Conservation (phyloP, 2,888 invertebrate species). For the Junonia oenone region DNA sequence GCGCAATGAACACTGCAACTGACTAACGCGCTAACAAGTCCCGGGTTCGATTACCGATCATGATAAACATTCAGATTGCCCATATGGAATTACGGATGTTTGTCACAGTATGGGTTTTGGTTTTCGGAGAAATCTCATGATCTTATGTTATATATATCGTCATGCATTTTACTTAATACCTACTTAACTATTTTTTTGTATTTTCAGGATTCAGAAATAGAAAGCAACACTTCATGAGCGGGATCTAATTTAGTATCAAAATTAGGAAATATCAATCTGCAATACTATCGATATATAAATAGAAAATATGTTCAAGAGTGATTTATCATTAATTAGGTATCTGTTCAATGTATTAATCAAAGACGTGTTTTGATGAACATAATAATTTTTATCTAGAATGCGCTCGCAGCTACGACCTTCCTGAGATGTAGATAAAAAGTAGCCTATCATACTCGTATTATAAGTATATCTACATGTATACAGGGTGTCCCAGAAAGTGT, state of each 20-base stretch:
- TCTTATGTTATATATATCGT: neutral
- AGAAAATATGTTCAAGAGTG: too few relatives aligned
- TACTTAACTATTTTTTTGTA: constrained; percentile 30
- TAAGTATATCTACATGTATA: too few relatives aligned
- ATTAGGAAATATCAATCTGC: too few relatives aligned
- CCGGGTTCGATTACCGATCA: neutral
- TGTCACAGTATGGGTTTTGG: neutral
- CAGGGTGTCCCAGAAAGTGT: too few relatives aligned
- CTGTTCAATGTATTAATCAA: too few relatives aligned
- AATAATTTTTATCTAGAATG: too few relatives aligned
- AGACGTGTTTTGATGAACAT: too few relatives aligned
- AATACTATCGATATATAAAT: neutral
- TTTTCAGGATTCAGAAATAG: constrained; percentile 39
- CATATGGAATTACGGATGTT: neutral
- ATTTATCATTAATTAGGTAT: too few relatives aligned
- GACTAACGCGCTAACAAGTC: neutral
- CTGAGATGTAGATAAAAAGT: too few relatives aligned
- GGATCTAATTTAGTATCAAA: neutral
- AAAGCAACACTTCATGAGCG: constrained; percentile 24
- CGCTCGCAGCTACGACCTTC: too few relatives aligned
- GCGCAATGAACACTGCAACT: neutral
- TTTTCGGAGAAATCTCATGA: neutral
- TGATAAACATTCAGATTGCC: neutral
- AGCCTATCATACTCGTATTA: too few relatives aligned
- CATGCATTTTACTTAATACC: too few relatives aligned